Percentiles rank a stretch among this genome's conserved stretches.
Evolutionary conservation across 2,888 invertebrate species (phyloP).

Genomic region (Neoascia interrupta): DNA sequence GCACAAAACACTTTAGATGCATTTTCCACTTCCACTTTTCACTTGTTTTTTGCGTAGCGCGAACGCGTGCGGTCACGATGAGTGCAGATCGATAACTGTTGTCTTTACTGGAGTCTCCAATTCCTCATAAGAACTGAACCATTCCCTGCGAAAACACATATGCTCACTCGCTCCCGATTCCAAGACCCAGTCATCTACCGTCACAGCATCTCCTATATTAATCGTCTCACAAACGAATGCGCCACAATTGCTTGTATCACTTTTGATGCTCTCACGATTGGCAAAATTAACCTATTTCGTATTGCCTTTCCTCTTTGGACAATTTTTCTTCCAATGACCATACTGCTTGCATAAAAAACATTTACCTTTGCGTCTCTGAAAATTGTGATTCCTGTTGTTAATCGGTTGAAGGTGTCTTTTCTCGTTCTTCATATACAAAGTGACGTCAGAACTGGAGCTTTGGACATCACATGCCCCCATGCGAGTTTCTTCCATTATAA

Average conservation of each 20-base stretch:
- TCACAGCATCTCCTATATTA: background rate
- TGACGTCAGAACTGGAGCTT: background rate
- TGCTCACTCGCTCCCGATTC: constrained; percentile 12
- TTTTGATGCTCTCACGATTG: background rate
- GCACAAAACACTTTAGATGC: no score
- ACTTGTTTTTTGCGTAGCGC: no score
- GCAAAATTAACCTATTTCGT: background rate
- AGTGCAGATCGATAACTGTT: no score
- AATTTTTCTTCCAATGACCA: background rate
- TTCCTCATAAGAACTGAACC: constrained; percentile 6
- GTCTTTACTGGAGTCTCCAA: background rate
- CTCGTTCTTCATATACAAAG: constrained; percentile 3
- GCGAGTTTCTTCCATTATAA: constrained; percentile 40
- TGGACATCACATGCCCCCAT: background rate
- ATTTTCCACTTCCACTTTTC: no score
- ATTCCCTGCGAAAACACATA: constrained; percentile 8
- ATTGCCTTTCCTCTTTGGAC: background rate
- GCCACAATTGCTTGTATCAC: background rate
- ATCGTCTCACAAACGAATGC: background rate
- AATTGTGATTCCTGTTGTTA: background rate
- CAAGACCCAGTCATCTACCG: background rate
- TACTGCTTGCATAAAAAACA: constrained; percentile 17
- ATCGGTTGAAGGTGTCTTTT: constrained; percentile 4
- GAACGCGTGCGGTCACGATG: no score
- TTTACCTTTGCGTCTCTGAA: constrained; percentile 7